Base-by-base conservation (phyloP, 2,888 invertebrate genomes). In the Cantharis nigra region DNA sequence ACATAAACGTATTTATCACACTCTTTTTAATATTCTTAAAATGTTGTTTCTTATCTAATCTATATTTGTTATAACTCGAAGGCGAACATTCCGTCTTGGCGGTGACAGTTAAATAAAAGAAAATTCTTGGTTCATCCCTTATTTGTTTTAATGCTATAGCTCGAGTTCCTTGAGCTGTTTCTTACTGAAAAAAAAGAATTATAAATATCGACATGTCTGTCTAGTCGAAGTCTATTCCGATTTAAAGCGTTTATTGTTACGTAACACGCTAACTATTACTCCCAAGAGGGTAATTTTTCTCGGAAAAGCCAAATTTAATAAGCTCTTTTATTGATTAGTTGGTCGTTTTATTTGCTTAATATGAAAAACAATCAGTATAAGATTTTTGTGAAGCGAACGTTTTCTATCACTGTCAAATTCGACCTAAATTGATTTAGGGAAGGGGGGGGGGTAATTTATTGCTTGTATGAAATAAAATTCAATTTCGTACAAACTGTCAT, bases 11-110 rank as follows among this genome's bases (percentile, higher is more conserved):
- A 49, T 49, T 73, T 74, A 74, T 74, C 74, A 33, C 28, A 28
- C 3, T 69, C 69, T n/a, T 69, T 73, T 73, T 74, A 69, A 74
- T 74, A 74, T 74, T 69, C 30, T 30, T 69, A 20, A 74, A 74
- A 63, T 69, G 69, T 16, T 23, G 20, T 18, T 18, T 28, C 74
- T 69, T 74, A 74, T 74, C 74, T 74, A 74, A 74, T 74, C 74
- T 74, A 9, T 74, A 30, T 74, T 74, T 74, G 74, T 74, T 30
- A 16, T 28, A 72, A 16, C 64, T 9, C n/a, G 18, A 64, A 69
- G 18, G 65, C 69, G n/a, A 69, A 30, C 23, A 74, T 69, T 69
- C 28, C 73, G 33, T 74, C 69, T 69, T 69, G 62, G 13, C 5
- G 69, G 23, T 11, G 23, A 23, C 69, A 20, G 28, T 14, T 71